These are phyloP conservation scores for Zygothrica quintamaculata DNA, from an alignment of 2,888 invertebrate species.

Conservation along the genomic window DNA sequence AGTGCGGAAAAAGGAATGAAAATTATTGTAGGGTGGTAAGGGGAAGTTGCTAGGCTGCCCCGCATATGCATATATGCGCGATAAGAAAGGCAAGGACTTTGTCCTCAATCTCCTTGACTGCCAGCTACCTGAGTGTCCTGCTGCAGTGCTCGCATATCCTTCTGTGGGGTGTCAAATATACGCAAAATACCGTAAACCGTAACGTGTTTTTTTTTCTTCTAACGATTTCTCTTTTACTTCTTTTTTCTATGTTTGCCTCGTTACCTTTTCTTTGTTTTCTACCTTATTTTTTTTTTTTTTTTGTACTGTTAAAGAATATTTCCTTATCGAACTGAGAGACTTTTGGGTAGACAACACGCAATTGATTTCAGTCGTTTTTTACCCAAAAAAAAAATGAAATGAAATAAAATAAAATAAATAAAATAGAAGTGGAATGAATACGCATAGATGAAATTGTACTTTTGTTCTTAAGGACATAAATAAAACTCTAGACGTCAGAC, in stretches of 20 bases:
- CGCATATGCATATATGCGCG: slow-evolving; percentile 69
- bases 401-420: too few relatives aligned
- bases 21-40: slow-evolving; percentile 50
- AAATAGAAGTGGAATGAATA: slow-evolving; percentile 2
- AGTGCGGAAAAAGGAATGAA: slow-evolving; percentile 55
- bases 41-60: slow-evolving; percentile 24
- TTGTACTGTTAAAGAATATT: slow-evolving; percentile 53
- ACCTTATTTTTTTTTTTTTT: slow-evolving; percentile 40
- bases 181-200: slow-evolving; percentile 69
- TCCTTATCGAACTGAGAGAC: slow-evolving; percentile 67
- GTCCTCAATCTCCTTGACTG: neutral
- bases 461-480: slow-evolving; percentile 62
- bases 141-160: slow-evolving; percentile 21
- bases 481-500: slow-evolving; percentile 57
- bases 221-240: slow-evolving; percentile 9
- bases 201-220: slow-evolving; percentile 47
- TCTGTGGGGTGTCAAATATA: slow-evolving; percentile 73
- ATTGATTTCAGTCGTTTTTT: slow-evolving; percentile 78
- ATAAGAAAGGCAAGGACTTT: slow-evolving; percentile 13
- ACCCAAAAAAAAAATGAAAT: slow-evolving; percentile 59
- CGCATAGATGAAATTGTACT: neutral
- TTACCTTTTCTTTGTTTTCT: slow-evolving; percentile 61
- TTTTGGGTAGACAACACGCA: slow-evolving; percentile 48
- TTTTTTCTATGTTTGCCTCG: slow-evolving; percentile 31
- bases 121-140: slow-evolving; percentile 61